Evolutionary conservation across 2,797 vertebrate species (phyloP).

Genomic region (Novumbra hubbsi): DNA sequence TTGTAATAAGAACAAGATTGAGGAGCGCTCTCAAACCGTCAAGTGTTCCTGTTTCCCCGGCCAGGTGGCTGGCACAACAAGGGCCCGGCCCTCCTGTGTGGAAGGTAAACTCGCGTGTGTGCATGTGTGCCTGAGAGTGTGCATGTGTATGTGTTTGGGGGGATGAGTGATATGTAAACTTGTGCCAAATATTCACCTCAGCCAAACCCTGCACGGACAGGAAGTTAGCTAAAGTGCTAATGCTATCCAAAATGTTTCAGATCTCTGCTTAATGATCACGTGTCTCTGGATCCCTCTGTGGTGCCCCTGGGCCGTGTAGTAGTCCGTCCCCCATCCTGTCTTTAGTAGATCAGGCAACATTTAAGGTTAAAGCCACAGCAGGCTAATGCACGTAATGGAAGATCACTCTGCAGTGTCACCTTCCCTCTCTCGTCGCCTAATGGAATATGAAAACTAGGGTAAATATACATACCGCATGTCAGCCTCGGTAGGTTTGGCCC

Average conservation of each 20-base stretch:
- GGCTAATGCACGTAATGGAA: slow-evolving; percentile 40
- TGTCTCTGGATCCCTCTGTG: background rate
- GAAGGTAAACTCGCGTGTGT: slow-evolving; percentile 80
- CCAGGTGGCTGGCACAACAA: slow-evolving; percentile 93
- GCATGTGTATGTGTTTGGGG: background rate
- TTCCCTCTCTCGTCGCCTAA: slow-evolving; percentile 23
- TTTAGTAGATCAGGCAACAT: slow-evolving; percentile 29
- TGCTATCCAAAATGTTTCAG: background rate
- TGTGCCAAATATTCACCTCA: slow-evolving; percentile 18
- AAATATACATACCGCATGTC: slow-evolving; percentile 33
- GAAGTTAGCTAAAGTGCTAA: background rate
- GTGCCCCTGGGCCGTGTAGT: background rate
- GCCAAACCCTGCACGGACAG: slow-evolving; percentile 16
- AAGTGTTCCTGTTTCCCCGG: slow-evolving; percentile 97
- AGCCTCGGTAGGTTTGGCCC: slow-evolving; percentile 8
- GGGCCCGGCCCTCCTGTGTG: slow-evolving; percentile 90
- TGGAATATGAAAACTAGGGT: slow-evolving; percentile 21
- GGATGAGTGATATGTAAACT: background rate
- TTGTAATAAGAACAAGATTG: slow-evolving; percentile 97
- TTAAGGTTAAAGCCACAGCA: slow-evolving; percentile 29
- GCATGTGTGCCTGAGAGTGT: slow-evolving; percentile 3
- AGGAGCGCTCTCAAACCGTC: slow-evolving; percentile 93
- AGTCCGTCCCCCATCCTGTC: slow-evolving; percentile 20
- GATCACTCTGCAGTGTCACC: slow-evolving; percentile 18
- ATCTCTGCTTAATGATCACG: background rate